Percentiles rank a stretch among this genome's conserved stretches.
Conservation (phyloP, 2,888 invertebrate species). For the Pardosa pseudoannulata region DNA sequence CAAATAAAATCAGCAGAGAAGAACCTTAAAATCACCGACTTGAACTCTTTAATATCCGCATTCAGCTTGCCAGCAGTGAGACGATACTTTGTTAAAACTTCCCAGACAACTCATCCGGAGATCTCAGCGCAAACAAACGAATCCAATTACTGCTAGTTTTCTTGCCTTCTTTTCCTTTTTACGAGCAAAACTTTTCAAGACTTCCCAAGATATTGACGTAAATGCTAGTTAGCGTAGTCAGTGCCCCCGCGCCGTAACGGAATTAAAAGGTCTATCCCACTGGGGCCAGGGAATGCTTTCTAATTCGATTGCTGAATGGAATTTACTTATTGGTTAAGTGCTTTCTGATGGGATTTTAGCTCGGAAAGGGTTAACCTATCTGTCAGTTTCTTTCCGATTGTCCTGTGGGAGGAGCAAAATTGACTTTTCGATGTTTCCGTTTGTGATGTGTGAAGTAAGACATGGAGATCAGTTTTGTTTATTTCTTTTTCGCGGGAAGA, state of each 20-base stretch:
- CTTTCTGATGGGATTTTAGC: conserved; percentile 64
- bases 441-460: conserved; percentile 14
- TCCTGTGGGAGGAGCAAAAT: conserved; percentile 28
- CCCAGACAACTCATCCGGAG: conserved; percentile 37
- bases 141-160: conserved; percentile 61
- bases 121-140: conserved; percentile 60
- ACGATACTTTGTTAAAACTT: conserved; percentile 40
- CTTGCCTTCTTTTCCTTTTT: conserved; percentile 26
- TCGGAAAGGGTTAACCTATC: conserved; percentile 23
- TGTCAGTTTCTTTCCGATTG: conserved; percentile 18
- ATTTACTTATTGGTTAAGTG: conserved; percentile 70
- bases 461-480: not conserved
- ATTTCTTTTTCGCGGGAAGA: not conserved
- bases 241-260: conserved; percentile 25
- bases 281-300: conserved; percentile 36
- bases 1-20: not conserved
- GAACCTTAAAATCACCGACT: not conserved
- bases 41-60: not conserved
- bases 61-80: conserved; percentile 6
- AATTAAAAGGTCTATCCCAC: conserved; percentile 55
- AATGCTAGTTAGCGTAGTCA: conserved; percentile 61
- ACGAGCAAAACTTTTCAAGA: conserved; percentile 48
- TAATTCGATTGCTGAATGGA: conserved; percentile 70
- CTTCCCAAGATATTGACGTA: conserved; percentile 59
- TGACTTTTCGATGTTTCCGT: conserved; percentile 32